Conservation (phyloP, 2,888 invertebrate species). For the Caenorhabditis japonica region DNA sequence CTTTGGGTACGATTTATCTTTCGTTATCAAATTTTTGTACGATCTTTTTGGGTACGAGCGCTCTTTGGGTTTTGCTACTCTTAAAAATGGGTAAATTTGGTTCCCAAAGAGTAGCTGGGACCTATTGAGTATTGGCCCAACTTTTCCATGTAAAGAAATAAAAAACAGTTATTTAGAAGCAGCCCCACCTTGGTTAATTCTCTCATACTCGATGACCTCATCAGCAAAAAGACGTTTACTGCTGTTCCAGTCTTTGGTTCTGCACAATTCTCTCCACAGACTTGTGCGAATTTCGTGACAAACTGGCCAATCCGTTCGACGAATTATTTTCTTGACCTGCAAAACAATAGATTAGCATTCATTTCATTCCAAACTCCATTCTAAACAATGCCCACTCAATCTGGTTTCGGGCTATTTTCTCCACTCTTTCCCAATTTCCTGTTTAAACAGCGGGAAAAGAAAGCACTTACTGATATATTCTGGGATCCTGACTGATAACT, state of each 20-base stretch:
- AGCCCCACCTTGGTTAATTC: constrained; percentile 65
- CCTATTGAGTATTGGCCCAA: too few relatives aligned
- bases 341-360: constrained; percentile 37
- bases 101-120: too few relatives aligned
- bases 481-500: constrained; percentile 2
- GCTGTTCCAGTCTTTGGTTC: constrained; percentile 65
- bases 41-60: constrained; percentile 19
- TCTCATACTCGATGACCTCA: constrained; percentile 64
- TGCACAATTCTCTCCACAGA: constrained; percentile 74
- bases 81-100: not conserved
- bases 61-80: not conserved
- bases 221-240: constrained; percentile 62
- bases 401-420: constrained; percentile 9
- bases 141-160: too few relatives aligned
- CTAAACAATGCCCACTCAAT: too few relatives aligned
- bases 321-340: constrained; percentile 76
- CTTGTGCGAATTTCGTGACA: constrained; percentile 75
- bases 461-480: constrained; percentile 26
- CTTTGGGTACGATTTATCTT: too few relatives aligned
- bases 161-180: too few relatives aligned
- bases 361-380: not conserved
- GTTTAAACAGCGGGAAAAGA: too few relatives aligned
- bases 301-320: constrained; percentile 75
- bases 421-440: not conserved
- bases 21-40: too few relatives aligned